Evolutionary conservation across 2,888 invertebrate genomes (phyloP), one percentile per base, ranked within the genome.

Genomic region (Malthinus seriepunctatus): DNA sequence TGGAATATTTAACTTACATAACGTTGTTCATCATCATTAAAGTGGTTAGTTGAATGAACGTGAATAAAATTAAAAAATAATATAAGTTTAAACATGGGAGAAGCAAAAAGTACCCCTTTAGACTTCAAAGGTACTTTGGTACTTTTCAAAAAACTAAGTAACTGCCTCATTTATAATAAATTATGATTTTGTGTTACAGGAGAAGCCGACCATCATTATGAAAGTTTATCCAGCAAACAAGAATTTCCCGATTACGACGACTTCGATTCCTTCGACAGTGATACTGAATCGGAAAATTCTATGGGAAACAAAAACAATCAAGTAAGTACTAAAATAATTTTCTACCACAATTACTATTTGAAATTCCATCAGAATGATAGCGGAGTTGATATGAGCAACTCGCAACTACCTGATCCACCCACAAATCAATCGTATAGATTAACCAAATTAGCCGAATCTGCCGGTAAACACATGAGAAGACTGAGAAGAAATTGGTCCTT

Each of bases 191-290:
- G 53, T 51, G 55, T 75, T 78, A 9, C 81, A 88, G 88, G 86
- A 73, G 88, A 88, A 76, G 84, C 85, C 1, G 87, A 88, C 62
- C 88, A 89, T 74, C 82, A 86, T 69, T 89, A 89, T 77, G 89
- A 89, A 78, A 86, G 86, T 23, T 77, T 89, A 64, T 79, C 79
- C 62, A 78, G 76, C 32, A 63, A 65, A 31, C 69, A 69, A 63
- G 67, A 66, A 54, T 59, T 64, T 56, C 62, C 78, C 76, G 69
- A 72, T 58, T 78, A 80, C 65, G 87, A 88, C 66, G 87, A 87
- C 73, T 87, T 85, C 68, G 89, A 89, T 75, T 89, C 89, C 45
- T 90, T 89, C 71, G 89, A 89, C 69, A 86, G 86, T 67, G 87
- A 87, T 67, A 82, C 83, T 1, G 88, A 88, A 65, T 81, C 83